These are phyloP conservation scores for Tauraco hartlaubi DNA, from an alignment of 2,797 vertebrate genomes.

Conservation along the genomic window DNA sequence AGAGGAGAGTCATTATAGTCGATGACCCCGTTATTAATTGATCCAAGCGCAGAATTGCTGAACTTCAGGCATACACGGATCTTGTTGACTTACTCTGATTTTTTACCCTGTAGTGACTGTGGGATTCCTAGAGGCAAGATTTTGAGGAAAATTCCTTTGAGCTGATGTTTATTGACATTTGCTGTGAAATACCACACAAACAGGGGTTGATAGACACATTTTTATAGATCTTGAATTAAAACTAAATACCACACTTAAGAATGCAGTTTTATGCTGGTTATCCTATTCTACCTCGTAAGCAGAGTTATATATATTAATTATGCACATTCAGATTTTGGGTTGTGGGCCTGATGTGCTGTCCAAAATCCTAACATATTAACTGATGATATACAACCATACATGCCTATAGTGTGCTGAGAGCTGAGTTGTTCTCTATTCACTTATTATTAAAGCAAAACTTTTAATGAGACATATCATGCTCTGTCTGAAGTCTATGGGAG, in stretches of 20 bases:
- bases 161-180: constrained; percentile 32
- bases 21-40: not conserved
- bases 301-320: not conserved
- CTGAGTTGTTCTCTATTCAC: not conserved
- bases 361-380: not conserved
- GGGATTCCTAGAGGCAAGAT: not conserved
- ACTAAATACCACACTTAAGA: not conserved
- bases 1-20: not conserved
- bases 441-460: not conserved
- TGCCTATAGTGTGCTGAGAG: not conserved
- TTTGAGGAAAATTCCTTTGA: not conserved
- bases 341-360: not conserved
- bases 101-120: not conserved
- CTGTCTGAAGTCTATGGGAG: not conserved
- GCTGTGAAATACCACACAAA: not conserved
- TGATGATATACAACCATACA: not conserved
- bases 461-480: not conserved
- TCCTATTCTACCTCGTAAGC: not conserved
- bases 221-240: constrained; percentile 7
- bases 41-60: not conserved
- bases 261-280: not conserved
- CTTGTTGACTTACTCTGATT: not conserved
- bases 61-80: not conserved
- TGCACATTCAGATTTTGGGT: not conserved
- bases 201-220: not conserved